Evolutionary conservation across 2,113 vertebrate genomes (phyloP), one percentile per base, ranked within the genome.

Genomic region (Daphoenositta chrysoptera): DNA sequence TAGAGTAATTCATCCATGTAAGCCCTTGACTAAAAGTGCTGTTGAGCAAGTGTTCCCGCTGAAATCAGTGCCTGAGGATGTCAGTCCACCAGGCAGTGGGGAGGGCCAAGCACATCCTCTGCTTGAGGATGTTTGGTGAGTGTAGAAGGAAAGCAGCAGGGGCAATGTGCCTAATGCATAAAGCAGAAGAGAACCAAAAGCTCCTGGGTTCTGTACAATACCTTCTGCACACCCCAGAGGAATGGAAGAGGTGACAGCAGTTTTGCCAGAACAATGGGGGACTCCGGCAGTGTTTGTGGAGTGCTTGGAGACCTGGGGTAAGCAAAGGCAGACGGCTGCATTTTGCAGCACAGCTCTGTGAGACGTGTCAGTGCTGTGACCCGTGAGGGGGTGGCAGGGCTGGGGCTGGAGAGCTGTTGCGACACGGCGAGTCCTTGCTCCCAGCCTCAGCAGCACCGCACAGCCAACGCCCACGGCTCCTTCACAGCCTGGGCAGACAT

Each of bases 311-410:
- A 66, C 39, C 53, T 23, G 9, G 80, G 37, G 37, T 58, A 70
- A 87, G 80, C 45, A 42, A n/a, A 86, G 63, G 7, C 80, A 63
- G 81, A 37, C 20, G 40, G 65, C 24, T 77, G 80, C 4, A 2
- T 64, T 70, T 71, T 2, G 9, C 60, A 85, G 78, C 75, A 44
- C 37, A 30, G 66, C 40, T 31, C 48, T 1, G 4, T n/a, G 56
- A 10, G 56, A 76, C 44, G 84, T 44, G 65, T 78, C 82, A 69
- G 75, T 4, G 85, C 58, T 64, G 63, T 68, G 83, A 92, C 45
- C 78, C 27, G 75, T 48, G 88, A 94, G 90, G 83, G 87, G 82
- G 66, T 95, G 83, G 76, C 63, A 70, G 80, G 44, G 83, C 79
- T 82, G 66, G 73, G 77, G 83, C 44, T 78, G 83, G 11, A 71